These are phyloP conservation scores for Numida meleagris DNA, from an alignment of 2,113 vertebrate genomes.

Conservation along the genomic window DNA sequence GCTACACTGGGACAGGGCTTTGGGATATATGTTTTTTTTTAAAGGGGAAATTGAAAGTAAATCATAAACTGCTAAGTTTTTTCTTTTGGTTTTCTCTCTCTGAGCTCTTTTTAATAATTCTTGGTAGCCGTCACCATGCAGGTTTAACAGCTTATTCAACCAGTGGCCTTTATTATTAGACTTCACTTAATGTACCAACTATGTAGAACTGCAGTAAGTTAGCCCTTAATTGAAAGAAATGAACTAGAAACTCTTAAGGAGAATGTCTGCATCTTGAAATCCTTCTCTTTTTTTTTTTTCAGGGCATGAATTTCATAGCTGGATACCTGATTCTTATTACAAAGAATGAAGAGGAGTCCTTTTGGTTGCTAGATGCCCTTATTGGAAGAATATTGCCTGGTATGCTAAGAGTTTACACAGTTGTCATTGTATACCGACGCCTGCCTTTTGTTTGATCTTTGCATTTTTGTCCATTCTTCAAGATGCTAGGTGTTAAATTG, in stretches of 20 bases:
- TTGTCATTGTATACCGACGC: neutral
- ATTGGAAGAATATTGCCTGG: constrained; percentile 92
- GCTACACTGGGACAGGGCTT: neutral
- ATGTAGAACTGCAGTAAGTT: neutral
- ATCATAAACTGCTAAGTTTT: neutral
- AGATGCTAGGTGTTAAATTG: neutral
- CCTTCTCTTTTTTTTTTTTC: constrained; percentile 59
- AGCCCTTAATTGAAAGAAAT: neutral
- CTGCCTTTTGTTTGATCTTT: neutral
- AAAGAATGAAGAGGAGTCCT: constrained; percentile 92
- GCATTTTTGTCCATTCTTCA: neutral
- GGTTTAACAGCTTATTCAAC: neutral
- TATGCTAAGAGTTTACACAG: constrained; percentile 51
- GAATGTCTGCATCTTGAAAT: neutral
- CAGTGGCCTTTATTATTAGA: neutral
- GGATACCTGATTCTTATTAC: constrained; percentile 94
- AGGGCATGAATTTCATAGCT: constrained; percentile 98
- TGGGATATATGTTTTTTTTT: neutral
- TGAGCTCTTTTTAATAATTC: neutral
- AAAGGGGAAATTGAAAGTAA: neutral
- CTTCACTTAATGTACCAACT: neutral
- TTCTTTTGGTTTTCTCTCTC: neutral
- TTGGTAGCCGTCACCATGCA: neutral
- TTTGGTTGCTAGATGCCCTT: constrained; percentile 94
- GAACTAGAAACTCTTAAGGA: neutral